These are phyloP conservation scores for Synaphobranchus kaupii DNA, from an alignment of 2,797 vertebrate species.

Conservation along the genomic window DNA sequence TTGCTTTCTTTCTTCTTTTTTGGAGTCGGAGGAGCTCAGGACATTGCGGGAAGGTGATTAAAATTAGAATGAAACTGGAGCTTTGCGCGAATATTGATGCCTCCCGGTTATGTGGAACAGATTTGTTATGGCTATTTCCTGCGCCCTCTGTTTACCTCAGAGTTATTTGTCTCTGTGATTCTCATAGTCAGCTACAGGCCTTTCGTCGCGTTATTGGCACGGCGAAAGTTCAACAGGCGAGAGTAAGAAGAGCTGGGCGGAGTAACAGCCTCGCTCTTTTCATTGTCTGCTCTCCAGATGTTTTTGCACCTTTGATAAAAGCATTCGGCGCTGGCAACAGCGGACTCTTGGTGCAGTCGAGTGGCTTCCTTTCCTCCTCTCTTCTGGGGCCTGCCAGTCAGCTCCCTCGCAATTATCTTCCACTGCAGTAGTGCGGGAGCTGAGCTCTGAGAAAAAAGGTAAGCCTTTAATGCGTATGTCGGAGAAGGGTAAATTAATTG, in stretches of 20 bases:
- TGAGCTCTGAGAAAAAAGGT: neutral
- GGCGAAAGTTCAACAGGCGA: conserved; percentile 37
- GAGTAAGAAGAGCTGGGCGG: neutral
- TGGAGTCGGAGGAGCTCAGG: conserved; percentile 48
- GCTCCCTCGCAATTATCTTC: neutral
- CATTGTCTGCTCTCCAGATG: neutral
- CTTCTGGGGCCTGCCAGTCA: neutral
- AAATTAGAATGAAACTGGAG: conserved; percentile 63
- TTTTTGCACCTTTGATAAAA: neutral
- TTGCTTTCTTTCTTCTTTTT: conserved; percentile 59
- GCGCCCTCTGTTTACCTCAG: conserved; percentile 61
- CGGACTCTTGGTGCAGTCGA: conserved; percentile 38
- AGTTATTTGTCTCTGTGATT: conserved; percentile 49
- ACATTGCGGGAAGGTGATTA: conserved; percentile 63
- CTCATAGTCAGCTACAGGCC: conserved; percentile 33
- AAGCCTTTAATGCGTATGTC: neutral
- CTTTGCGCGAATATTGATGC: conserved; percentile 62
- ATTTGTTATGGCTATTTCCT: conserved; percentile 68
- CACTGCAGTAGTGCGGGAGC: neutral
- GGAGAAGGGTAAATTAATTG: neutral
- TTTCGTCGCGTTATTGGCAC: conserved; percentile 32
- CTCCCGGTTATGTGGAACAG: conserved; percentile 66
- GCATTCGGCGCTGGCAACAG: neutral
- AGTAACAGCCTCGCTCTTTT: neutral
- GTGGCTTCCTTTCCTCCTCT: conserved; percentile 38